Evolutionary conservation across 2,797 vertebrate species (phyloP), one percentile per base, ranked within the genome.

Genomic region (Hypotaenidia philippensis): DNA sequence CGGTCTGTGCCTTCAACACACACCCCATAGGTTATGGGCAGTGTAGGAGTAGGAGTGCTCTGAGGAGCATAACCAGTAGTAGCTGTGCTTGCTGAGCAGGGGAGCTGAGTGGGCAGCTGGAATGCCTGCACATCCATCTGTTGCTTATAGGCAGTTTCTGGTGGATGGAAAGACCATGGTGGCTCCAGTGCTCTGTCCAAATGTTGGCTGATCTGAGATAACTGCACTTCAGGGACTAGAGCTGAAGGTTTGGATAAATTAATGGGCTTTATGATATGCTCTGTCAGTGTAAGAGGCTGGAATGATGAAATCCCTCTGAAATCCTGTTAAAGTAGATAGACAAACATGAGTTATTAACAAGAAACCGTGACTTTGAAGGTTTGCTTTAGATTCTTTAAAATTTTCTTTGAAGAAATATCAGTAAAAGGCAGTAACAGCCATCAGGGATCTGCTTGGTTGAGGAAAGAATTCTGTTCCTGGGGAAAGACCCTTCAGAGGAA

Each of bases 1-100:
- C 2, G 49, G 5, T 70, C 52, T 1, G 79, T 44, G 31, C 57
- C 61, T 9, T 94, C 12, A 1, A 90, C 4, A 1, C 97, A 98
- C 11, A 98, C 1, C 5, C 97, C 98, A 0, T 98, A 98, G 77
- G 91, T 96, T 2, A 34, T 47, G 83, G 93, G 79, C 88, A 97
- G 79, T 15, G 18, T 17, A 18, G 36, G 36, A 36, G 14, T 8
- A 3, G 68, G n/a, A 6, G 1, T 0, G 0, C 52, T 50, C 34
- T 96, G 96, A 9, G 97, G 95, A 17, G 87, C 3, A 0, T 96
- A 96, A 2, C 15, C 40, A 0, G 5, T 1, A 3, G 38, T 40
- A 57, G 59, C 85, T 25, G 52, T 1, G 4, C 21, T 19, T 7
- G 34, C 40, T 49, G 5, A 4, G 66, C 5, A 16, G 52, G 4